These are phyloP conservation scores for Cassiopea xamachana DNA, from an alignment of 30 jellyfish, hydroid and myxozoan species.

Conservation along the genomic window DNA sequence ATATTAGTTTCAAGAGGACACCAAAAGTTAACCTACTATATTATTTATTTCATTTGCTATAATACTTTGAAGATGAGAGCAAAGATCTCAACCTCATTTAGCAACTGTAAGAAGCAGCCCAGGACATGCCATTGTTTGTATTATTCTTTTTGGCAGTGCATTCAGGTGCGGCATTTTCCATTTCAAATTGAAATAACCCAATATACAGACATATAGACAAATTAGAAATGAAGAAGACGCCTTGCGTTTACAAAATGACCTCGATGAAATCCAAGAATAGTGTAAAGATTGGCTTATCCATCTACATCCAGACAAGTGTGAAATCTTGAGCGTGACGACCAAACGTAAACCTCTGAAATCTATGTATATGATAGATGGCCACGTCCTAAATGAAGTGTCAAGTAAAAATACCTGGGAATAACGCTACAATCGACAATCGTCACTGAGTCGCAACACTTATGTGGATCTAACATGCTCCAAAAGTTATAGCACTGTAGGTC, in stretches of 20 bases:
- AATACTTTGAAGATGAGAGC: too few relatives aligned
- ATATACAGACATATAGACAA: too few relatives aligned
- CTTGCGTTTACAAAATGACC: constrained; percentile 14
- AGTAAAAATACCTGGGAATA: constrained; percentile 39
- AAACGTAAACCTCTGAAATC: constrained; percentile 5
- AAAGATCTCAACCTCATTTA: too few relatives aligned
- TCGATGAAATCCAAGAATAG: constrained; percentile 9
- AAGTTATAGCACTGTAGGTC: constrained; percentile 35
- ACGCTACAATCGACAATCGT: constrained; percentile 8
- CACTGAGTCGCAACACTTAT: constrained; percentile 7
- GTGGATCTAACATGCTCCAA: constrained; percentile 13
- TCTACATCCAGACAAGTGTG: constrained; percentile 31
- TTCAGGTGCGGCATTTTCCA: too few relatives aligned
- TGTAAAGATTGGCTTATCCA: constrained; percentile 18
- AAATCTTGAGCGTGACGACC: constrained; percentile 15
- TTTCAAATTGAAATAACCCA: too few relatives aligned
- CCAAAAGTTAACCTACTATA: too few relatives aligned
- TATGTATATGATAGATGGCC: constrained; percentile 27
- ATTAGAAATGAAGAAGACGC: too few relatives aligned
- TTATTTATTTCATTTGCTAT: too few relatives aligned
- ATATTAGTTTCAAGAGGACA: too few relatives aligned
- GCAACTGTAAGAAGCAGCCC: too few relatives aligned
- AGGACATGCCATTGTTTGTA: too few relatives aligned
- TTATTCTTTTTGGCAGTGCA: too few relatives aligned
- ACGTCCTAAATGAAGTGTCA: constrained; percentile 18